Base-by-base conservation (phyloP, 2,113 vertebrate genomes). In the Nipponia nippon region DNA sequence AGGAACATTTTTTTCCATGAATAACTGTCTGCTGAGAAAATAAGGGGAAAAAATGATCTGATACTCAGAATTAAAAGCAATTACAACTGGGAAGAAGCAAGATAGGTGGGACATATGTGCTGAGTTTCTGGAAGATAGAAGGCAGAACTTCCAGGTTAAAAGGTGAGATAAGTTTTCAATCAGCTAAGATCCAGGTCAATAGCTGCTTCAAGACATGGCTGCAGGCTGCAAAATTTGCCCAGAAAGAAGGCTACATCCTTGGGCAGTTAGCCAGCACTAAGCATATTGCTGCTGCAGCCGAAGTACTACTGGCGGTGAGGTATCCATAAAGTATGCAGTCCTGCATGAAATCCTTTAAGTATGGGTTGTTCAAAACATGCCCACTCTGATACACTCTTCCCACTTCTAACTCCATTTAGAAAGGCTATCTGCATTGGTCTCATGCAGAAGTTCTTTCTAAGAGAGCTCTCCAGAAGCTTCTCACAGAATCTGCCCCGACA, bases 21-120 rank as follows among this genome's bases (percentile, higher is more conserved):
- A 83, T 85, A 96, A 93, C 53, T 73, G 75, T 92, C 93, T 93
- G 71, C 78, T 95, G 89, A 80, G 55, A 93, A 93, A 96, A 79
- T 49, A 85, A 83, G 15, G 2, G 62, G 88, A 94, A 95, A 93
- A 94, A 40, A 79, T 91, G 21, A 93, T 81, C 69, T 85, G 93
- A 91, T 91, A 87, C 26, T 75, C 73, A 82, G 66, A 93, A 94
- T 78, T 78, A 87, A 72, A 94, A 75, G 26, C 81, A 94, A 94
- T 52, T 94, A 91, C 76, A 89, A 89, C 23, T 30, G 38, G 18
- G 40, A 84, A 70, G 44, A 75, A 84, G 20, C 30, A 90, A 78
- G 23, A n/a, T 65, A 88, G 69, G 75, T 70, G n/a, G 36, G 73
- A 85, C n/a, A 26, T 42, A 55, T 2, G 4, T 87, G 80, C 30